Conservation (phyloP, 2,113 vertebrate species). For the Ictalurus furcatus region DNA sequence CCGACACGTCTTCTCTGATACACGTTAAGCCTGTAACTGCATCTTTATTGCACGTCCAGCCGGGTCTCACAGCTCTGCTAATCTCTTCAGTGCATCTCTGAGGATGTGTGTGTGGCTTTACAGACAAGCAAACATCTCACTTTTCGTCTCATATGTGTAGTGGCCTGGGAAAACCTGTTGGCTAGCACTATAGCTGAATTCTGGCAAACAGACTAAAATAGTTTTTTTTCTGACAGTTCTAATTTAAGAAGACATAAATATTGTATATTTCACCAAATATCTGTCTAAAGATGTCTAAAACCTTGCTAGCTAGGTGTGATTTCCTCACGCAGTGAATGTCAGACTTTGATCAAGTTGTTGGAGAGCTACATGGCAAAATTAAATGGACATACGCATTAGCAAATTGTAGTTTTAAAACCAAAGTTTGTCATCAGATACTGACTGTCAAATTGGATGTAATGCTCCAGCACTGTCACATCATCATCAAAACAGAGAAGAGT, state of each 20-base stretch:
- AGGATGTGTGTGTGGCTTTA: neutral
- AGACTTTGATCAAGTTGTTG: neutral
- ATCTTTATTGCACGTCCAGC: neutral
- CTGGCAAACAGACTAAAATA: neutral
- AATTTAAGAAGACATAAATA: neutral
- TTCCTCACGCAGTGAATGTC: neutral
- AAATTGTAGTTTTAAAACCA: neutral
- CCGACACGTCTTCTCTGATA: neutral
- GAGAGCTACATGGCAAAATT: neutral
- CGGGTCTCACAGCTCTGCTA: neutral
- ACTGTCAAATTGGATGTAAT: neutral
- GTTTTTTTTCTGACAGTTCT: neutral
- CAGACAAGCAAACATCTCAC: neutral
- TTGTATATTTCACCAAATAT: neutral
- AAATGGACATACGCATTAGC: neutral
- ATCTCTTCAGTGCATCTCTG: slow-evolving; percentile 10
- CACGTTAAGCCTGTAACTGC: neutral
- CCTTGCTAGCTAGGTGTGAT: neutral
- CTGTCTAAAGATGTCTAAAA: neutral
- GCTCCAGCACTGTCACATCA: neutral
- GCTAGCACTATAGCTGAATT: neutral
- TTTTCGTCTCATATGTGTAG: neutral
- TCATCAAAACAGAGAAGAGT: neutral
- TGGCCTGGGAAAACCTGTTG: no score
- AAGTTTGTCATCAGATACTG: neutral